Base-by-base conservation (phyloP, 2,888 invertebrate species). In the Drosophila fungiperda region DNA sequence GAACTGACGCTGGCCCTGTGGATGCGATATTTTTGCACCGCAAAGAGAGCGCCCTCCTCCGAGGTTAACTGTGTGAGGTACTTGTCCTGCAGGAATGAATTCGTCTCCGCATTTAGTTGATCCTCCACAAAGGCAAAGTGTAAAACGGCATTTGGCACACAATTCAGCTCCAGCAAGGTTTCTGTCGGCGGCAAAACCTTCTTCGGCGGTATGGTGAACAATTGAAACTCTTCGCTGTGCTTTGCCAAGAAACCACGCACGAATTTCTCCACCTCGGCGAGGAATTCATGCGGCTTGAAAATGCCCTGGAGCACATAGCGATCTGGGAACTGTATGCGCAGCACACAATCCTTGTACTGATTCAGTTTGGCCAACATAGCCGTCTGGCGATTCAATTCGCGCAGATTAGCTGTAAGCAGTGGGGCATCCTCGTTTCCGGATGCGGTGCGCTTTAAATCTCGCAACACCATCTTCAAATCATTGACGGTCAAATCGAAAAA, bases 301-400 rank as follows among this genome's bases (percentile, higher is more conserved):
- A 96, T 94, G 15, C 96, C 98, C 93, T 99, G 99, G 32, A 99
- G 94, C 48, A 98, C 96, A 52, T 96, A 94, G 61, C 96, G 95
- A 93, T 98, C 96, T 3, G 98, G 98, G 92, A 99, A 98, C 91
- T 97, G 96, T 74, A 99, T 94, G 64, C 98, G 94, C 53, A 99
- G 96, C 12, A 98, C 95, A 55, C 96, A 95, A 90, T 95, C 95
- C 84, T 96, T 96, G 93, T 97, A 98, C 78, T 94, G 94, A 62
- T 95, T 94, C 36, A 96, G 92, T 87, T 94, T 95, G 59, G 94
- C 93, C 59, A 95, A 91, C 74, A 94, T 90, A 71, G 93, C 93
- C 83, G 94, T 95, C 40, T 94, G 94, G 55, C 94, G 94, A 83
- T 95, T 95, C 35, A 95, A 90, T 76, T 95, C 94, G 52, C 96